These are phyloP conservation scores for Tympanoctomys barrerae DNA, from an alignment of 2,797 vertebrate species.

Conservation along the genomic window DNA sequence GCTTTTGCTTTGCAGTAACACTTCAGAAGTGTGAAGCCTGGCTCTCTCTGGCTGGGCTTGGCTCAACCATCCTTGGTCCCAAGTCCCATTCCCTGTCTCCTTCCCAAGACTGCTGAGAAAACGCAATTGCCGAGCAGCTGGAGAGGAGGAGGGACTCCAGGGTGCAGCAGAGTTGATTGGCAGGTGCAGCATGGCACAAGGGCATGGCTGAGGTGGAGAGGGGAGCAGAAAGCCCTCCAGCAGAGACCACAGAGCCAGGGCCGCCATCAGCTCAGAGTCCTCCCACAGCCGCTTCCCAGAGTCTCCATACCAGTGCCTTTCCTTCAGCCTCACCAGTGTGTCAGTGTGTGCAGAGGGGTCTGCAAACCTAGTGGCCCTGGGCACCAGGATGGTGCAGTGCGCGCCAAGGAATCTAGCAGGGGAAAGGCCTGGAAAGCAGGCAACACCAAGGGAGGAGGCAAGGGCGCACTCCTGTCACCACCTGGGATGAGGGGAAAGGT, in stretches of 20 bases:
- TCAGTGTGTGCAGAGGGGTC: not conserved
- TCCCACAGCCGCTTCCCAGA: not conserved
- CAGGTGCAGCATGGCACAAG: not conserved
- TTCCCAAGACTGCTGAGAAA: not conserved
- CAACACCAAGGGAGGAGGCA: not conserved
- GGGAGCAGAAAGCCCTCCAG: not conserved
- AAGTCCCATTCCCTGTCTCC: not conserved
- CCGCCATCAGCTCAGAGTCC: not conserved
- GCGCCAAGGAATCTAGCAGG: not conserved
- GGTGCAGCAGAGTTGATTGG: not conserved
- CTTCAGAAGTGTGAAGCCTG: not conserved
- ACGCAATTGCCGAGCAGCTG: rapidly evolving
- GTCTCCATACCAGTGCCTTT: not conserved
- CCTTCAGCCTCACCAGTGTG: not conserved
- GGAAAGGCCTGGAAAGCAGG: not conserved
- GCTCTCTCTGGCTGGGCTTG: not conserved
- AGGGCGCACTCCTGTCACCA: not conserved
- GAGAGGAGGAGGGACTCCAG: not conserved
- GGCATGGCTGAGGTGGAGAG: not conserved
- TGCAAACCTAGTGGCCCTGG: not conserved
- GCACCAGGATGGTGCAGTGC: not conserved
- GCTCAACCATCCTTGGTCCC: no score
- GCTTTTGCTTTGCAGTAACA: not conserved
- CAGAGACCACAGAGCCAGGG: not conserved
- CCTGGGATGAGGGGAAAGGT: not conserved